Percentiles rank a stretch among this genome's conserved stretches.
Conservation (phyloP, 2,888 invertebrate genomes). For the Ophion costatus region DNA sequence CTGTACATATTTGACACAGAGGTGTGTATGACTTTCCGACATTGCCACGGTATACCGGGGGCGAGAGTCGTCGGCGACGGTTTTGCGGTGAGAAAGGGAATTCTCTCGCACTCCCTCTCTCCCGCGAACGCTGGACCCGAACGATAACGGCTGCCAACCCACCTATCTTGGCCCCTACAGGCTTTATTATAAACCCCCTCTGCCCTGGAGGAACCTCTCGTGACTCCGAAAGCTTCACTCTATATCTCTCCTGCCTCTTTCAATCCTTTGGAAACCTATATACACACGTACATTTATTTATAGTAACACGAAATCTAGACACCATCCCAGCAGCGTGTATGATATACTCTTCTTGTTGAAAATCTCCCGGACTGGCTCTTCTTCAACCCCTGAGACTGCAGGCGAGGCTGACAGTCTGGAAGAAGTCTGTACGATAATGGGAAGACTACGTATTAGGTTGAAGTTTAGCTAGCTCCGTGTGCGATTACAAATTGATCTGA, state of each 20-base stretch:
- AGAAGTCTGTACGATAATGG: neutral
- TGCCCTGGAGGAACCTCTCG: constrained; percentile 63
- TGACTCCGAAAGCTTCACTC: constrained; percentile 56
- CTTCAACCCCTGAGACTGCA: neutral
- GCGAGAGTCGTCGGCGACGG: constrained; percentile 70
- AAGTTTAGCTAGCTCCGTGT: neutral
- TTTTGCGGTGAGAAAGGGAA: constrained; percentile 77
- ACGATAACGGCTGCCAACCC: constrained; percentile 81
- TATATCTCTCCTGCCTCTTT: constrained; percentile 26
- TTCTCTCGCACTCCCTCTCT: constrained; percentile 30
- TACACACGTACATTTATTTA: constrained; percentile 49
- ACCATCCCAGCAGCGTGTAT: constrained; percentile 16
- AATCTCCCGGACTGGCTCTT: constrained; percentile 23
- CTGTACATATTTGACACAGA: constrained; percentile 50
- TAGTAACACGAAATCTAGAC: constrained; percentile 45
- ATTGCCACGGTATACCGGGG: constrained; percentile 52
- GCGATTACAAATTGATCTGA: too few relatives aligned
- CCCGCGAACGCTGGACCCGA: constrained; percentile 80
- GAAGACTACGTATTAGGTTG: neutral
- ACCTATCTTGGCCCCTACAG: constrained; percentile 82
- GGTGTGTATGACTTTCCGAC: constrained; percentile 42
- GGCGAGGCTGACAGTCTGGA: neutral
- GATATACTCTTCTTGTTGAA: constrained; percentile 49
- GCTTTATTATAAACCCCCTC: constrained; percentile 82
- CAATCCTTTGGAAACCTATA: constrained; percentile 49